phyloP scores from a whole-genome alignment of 2,113 vertebrate genomes.

The Hydrolagus affinis region DNA sequence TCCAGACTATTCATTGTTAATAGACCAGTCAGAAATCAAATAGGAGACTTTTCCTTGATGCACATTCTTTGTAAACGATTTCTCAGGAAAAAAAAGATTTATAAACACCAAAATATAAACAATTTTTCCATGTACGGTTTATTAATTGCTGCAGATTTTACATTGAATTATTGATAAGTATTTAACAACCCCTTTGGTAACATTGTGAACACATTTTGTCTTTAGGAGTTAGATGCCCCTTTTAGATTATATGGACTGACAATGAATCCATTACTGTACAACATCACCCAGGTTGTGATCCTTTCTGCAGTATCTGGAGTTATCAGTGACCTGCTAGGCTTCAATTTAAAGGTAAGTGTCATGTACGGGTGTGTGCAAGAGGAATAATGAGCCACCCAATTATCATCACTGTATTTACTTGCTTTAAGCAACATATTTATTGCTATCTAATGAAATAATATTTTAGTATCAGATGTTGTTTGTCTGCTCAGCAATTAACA shows the following conservation, averaged over 20 bases:
- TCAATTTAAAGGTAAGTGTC: slow-evolving; percentile 85
- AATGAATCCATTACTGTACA: slow-evolving; percentile 97
- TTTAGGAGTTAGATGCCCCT: slow-evolving; percentile 84
- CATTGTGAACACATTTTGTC: slow-evolving; percentile 34
- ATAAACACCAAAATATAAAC: too few relatives aligned
- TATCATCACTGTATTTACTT: not conserved
- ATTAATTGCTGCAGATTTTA: not conserved
- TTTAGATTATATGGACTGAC: slow-evolving; percentile 91
- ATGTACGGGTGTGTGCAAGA: not conserved
- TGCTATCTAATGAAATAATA: not conserved
- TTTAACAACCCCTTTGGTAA: not conserved
- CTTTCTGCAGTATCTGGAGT: slow-evolving; percentile 94
- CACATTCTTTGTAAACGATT: too few relatives aligned
- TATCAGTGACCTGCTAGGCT: slow-evolving; percentile 93
- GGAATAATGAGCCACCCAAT: not conserved
- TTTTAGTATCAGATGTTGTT: too few relatives aligned
- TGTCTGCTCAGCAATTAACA: too few relatives aligned
- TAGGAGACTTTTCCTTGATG: too few relatives aligned
- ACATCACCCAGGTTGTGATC: slow-evolving; percentile 97
- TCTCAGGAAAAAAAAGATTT: too few relatives aligned
- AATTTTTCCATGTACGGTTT: not conserved
- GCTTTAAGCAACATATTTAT: not conserved
- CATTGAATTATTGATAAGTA: not conserved
- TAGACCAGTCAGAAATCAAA: too few relatives aligned
- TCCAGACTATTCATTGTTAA: too few relatives aligned